phyloP scores from a whole-genome alignment of 2,797 vertebrate species.

The Eurystomus glaucurus region DNA sequence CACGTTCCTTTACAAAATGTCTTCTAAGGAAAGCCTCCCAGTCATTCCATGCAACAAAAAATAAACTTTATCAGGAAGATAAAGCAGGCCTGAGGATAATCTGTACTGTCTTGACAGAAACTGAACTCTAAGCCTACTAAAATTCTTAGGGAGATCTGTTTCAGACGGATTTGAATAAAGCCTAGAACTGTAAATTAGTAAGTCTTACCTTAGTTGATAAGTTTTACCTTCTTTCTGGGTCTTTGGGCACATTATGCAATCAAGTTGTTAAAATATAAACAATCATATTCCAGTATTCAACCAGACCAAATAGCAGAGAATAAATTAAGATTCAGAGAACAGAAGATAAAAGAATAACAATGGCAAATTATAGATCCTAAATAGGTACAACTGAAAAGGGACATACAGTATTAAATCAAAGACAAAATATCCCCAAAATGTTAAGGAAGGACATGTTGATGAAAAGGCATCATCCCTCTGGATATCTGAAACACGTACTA shows the following conservation, averaged over 20 bases:
- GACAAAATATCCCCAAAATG: not conserved
- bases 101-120: not conserved
- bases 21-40: not conserved
- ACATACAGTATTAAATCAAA: not conserved
- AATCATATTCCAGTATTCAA: not conserved
- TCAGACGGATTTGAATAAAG: not conserved
- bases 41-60: not conserved
- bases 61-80: not conserved
- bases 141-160: not conserved
- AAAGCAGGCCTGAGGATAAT: not conserved
- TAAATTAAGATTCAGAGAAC: not conserved
- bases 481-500: not conserved
- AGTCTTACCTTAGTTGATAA: not conserved
- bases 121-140: not conserved
- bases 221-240: not conserved
- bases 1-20: not conserved
- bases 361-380: not conserved
- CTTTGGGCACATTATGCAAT: not conserved
- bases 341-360: not conserved
- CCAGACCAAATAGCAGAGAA: not conserved
- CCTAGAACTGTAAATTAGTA: not conserved
- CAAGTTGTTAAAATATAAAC: not conserved
- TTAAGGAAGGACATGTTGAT: not conserved
- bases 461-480: not conserved
- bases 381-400: not conserved